A percentile compares a stretch with the other conserved stretches of the same genome.
These are phyloP conservation scores for Aphodius granarius DNA, from an alignment of 2,888 invertebrate species.

Conservation along the genomic window DNA sequence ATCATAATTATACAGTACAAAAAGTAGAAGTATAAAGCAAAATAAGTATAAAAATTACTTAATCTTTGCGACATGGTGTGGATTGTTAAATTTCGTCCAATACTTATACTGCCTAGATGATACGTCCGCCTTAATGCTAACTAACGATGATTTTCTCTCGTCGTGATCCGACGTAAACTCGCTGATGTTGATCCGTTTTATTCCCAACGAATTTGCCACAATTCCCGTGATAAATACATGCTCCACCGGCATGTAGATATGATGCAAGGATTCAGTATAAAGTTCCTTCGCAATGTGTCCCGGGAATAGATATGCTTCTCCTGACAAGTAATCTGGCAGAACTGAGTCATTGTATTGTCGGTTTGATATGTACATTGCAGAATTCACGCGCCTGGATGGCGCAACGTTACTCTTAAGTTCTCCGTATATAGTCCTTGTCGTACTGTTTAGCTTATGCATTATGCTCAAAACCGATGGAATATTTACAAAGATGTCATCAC, in stretches of 20 bases:
- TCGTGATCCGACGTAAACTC: conserved; percentile 1
- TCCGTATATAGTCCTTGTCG: background rate
- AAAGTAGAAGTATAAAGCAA: background rate
- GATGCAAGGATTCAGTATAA: background rate
- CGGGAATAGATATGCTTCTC: background rate
- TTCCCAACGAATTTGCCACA: background rate
- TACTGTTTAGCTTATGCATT: background rate
- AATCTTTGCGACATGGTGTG: background rate
- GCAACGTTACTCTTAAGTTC: background rate
- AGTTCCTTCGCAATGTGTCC: conserved; percentile 1
- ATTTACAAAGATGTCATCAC: conserved; percentile 2
- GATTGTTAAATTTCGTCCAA: conserved; percentile 5
- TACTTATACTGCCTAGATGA: background rate
- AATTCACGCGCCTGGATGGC: background rate
- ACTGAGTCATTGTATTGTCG: background rate
- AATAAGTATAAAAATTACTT: background rate
- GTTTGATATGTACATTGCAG: background rate
- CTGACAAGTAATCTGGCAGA: background rate
- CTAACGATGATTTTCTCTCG: background rate
- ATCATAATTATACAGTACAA: background rate
- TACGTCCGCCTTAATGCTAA: background rate
- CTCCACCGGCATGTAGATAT: conserved; percentile 1
- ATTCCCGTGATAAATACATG: conserved; percentile 4
- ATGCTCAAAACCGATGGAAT: background rate
- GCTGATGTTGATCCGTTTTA: background rate